Base-by-base conservation (phyloP, 2,113 vertebrate species). In the Gallinago paraguaiae region DNA sequence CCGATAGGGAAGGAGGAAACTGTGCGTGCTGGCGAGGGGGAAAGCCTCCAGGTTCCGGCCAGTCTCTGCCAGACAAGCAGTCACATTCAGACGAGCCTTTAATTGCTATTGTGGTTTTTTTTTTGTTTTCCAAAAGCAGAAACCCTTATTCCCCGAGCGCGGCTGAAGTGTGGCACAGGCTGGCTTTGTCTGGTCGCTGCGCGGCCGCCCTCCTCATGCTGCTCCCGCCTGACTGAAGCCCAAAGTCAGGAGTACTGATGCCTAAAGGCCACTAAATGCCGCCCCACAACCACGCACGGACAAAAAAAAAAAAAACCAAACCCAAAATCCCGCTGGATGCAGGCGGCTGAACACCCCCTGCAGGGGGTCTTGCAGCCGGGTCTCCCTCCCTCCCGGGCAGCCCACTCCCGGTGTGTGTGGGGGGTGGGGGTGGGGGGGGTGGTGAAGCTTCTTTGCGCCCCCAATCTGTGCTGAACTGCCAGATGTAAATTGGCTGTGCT, bases 131-230 rank as follows among this genome's bases (percentile, higher is more conserved):
- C 94, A 23, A 74, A 69, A 68, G 56, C 88, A 83, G 79, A 57
- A 7, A 39, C 59, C 33, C 67, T 22, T 57, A 25, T 39, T 87
- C 85, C 78, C 90, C 53, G 23, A 90, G 80, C 68, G 68, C 54
- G 10, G 86, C 90, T 77, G 86, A 72, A 86, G 71, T 70, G 92
- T 90, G 83, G 96, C 92, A 56, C 86, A 92, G 69, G 80, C 92
- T 95, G 80, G 95, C 93, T 96, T 46, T 35, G 88, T 83, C 95
- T 88, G 77, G 92, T 93, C 94, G 87, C 74, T 74, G 81, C 5
- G 91, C 86, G 54, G 89, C 76, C 37, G 35, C 77, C 72, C 23
- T 69, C 72, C 57, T 72, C 91, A 17, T 2, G n/a, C 77, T 25
- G 63, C 41, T 84, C 80, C 77, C 72, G 18, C 64, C 81, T 54